Evolutionary conservation across 2,797 vertebrate genomes (phyloP).

Genomic region (Mormyrops attenuatus): DNA sequence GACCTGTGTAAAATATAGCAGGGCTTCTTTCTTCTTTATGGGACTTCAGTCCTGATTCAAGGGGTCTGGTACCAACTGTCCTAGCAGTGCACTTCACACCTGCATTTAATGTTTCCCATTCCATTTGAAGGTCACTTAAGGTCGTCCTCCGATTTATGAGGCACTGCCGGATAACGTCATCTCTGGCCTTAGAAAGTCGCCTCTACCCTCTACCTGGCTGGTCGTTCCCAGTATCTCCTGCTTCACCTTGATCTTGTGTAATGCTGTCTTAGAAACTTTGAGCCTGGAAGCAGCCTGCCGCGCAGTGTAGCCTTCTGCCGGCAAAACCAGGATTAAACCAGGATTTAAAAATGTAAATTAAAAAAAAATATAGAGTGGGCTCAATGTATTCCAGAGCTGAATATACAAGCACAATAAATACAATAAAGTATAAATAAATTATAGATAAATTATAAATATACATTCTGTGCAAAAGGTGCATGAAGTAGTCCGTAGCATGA

Average conservation of each 20-base stretch:
- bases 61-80: background rate
- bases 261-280: background rate
- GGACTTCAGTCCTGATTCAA: background rate
- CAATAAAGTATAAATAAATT: background rate
- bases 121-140: background rate
- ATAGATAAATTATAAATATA: background rate
- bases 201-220: background rate
- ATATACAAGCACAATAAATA: background rate
- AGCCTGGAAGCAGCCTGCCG: background rate
- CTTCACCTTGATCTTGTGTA: background rate
- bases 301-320: background rate
- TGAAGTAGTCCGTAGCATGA: background rate
- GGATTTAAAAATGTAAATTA: background rate
- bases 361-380: background rate
- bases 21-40: background rate
- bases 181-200: background rate
- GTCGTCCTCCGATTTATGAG: background rate
- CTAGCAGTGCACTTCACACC: background rate
- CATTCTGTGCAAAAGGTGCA: background rate
- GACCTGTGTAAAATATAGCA: background rate
- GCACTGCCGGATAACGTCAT: background rate
- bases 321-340: background rate
- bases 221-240: background rate
- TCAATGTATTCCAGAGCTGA: background rate
- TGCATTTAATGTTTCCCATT: background rate